Evolutionary conservation across 2,888 invertebrate genomes (phyloP), one percentile per base, ranked within the genome.

Genomic region (Synergus japonicus): DNA sequence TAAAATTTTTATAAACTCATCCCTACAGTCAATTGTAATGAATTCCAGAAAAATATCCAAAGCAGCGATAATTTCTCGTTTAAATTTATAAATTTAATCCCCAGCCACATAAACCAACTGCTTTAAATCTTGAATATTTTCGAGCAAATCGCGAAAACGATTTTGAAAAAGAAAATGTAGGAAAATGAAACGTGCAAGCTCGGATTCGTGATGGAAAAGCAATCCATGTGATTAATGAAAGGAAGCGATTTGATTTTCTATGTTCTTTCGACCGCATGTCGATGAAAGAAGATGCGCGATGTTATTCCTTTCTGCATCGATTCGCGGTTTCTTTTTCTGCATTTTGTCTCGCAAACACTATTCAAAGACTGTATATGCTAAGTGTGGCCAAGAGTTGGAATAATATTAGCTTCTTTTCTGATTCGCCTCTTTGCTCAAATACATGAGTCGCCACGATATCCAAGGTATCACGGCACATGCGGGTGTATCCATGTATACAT

Each of bases 391-490:
- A 44, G 44, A 67, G 67, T 67, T 44, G 43, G 46, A 67, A 67
- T 67, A 67, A 67, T 44, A 46, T 67, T 67, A 22, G 67, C 44
- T 22, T 67, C 44, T 46, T 46, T 22, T 67, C 43, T 4, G 8
- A 10, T 9, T 66, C 8, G 2, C 49, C n/a, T n/a, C 8, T 60
- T 18, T 22, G 60, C 18, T 22, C 22, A 22, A 1, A 60, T 67
- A 22, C 13, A 18, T 67, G 37, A 73, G 54, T 73, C 73, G n/a
- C 37, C 12, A 54, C 54, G 12, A 73, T 73, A 73, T 54, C 37
- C 29, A 37, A 29, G 49, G 69, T 73, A 54, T n/a, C 63, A 76
- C 76, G 69, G 58, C 80, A 78, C 66, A 73, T 73, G 73, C 54
- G 73, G 44, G 60, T 78, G 58, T 60, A 54, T 22, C 18, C n/a